A percentile compares a stretch with the other conserved stretches of the same genome.
Evolutionary conservation across 1,140 invertebrate genomes (phyloP).

Genomic region (Leptopilina boulardi): DNA sequence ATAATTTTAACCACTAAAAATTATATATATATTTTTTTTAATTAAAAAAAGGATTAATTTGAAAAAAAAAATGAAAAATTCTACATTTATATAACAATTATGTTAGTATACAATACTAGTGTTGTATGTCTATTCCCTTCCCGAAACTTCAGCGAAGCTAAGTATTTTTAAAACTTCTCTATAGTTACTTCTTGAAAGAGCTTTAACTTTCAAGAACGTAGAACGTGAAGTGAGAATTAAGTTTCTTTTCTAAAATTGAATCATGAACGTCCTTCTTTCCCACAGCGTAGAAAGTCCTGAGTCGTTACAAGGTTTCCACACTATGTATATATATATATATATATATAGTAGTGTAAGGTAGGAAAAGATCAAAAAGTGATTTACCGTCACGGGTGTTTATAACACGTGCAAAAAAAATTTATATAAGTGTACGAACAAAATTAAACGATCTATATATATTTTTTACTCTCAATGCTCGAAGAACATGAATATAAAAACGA

Average conservation of each 20-base stretch:
- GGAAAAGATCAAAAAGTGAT: constrained; percentile 24
- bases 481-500: constrained; percentile 4
- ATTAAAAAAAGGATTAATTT: no score
- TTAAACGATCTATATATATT: background rate
- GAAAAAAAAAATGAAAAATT: no score
- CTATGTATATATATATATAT: background rate
- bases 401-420: constrained; percentile 3
- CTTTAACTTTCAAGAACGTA: constrained; percentile 22
- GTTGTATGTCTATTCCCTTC: background rate
- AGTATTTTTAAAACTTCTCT: constrained; percentile 5
- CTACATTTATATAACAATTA: no score
- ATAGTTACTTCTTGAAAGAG: background rate
- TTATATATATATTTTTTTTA: no score
- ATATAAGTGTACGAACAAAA: background rate
- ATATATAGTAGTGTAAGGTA: no score
- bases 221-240: constrained; percentile 25
- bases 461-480: no score
- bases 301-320: constrained; percentile 23
- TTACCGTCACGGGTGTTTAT: constrained; percentile 18
- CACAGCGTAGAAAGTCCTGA: constrained; percentile 2
- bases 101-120: background rate
- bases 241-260: constrained; percentile 30
- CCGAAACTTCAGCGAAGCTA: background rate
- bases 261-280: constrained; percentile 10
- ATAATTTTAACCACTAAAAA: no score